Percentiles rank a stretch among this genome's conserved stretches.
Evolutionary conservation across 2,113 vertebrate genomes (phyloP).

Genomic region (Emydura subglobosa): DNA sequence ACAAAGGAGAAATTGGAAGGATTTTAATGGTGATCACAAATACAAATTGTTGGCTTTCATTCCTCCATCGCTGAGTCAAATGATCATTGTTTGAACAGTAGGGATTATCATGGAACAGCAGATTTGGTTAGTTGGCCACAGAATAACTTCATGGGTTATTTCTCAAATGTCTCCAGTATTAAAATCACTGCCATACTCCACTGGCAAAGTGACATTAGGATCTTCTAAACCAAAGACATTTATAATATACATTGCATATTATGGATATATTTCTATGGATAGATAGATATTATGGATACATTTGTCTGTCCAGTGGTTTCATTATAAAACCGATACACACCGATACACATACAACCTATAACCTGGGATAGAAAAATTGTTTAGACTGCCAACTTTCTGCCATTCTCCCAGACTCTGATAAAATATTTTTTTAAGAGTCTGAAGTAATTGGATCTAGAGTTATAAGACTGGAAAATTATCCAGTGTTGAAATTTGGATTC

Average conservation of each 20-base stretch:
- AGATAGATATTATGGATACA: background rate
- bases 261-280: background rate
- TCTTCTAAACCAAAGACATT: background rate
- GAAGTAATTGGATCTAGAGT: conserved; percentile 12
- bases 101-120: background rate
- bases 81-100: background rate
- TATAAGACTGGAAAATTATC: conserved; percentile 27
- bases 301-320: background rate
- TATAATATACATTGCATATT: background rate
- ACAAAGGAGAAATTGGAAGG: conserved; percentile 4
- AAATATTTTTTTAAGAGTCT: conserved; percentile 36
- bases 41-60: conserved; percentile 13
- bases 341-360: background rate
- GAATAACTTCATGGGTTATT: background rate
- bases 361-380: background rate
- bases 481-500: background rate
- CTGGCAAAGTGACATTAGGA: background rate
- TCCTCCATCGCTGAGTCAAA: background rate
- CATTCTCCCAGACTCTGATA: conserved; percentile 49
- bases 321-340: background rate
- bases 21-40: conserved; percentile 18
- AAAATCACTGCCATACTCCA: background rate
- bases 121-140: background rate
- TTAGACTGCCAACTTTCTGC: conserved; percentile 11
- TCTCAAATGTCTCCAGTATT: background rate